Evolutionary conservation across 2,797 vertebrate genomes (phyloP).

Genomic region (Poecile montanus): DNA sequence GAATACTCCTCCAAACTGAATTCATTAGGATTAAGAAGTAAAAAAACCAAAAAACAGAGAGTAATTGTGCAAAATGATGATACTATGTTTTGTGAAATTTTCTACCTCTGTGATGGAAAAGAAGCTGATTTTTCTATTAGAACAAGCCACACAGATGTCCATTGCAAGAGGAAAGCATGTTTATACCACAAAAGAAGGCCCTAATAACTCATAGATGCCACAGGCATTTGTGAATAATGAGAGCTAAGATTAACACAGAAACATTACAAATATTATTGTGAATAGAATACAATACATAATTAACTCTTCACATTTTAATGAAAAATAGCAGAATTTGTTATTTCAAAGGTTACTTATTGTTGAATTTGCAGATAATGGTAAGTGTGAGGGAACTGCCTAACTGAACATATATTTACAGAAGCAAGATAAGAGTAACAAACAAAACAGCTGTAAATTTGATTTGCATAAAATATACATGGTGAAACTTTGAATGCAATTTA

Average conservation of each 20-base stretch:
- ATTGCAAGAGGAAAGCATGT: conserved; percentile 18
- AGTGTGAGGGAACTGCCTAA: background rate
- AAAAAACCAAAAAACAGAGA: rapidly evolving
- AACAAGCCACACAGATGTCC: conserved; percentile 24
- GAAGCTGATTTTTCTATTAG: conserved; percentile 23
- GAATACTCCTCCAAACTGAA: conserved; percentile 10
- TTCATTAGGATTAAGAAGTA: background rate
- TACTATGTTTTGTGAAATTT: background rate
- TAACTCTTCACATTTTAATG: conserved; percentile 55
- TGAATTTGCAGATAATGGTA: conserved; percentile 51
- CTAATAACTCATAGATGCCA: conserved; percentile 42
- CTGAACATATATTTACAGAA: conserved; percentile 52
- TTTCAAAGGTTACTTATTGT: conserved; percentile 58
- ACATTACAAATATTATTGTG: conserved; percentile 55
- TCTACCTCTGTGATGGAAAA: background rate
- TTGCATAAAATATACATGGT: conserved; percentile 40
- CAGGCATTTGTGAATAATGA: conserved; percentile 62
- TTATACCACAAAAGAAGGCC: conserved; percentile 51
- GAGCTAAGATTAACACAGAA: conserved; percentile 61
- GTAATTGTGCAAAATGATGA: background rate
- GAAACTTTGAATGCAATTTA: conserved; percentile 17
- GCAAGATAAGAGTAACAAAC: conserved; percentile 40
- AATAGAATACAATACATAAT: conserved; percentile 48
- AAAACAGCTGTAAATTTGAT: conserved; percentile 33
- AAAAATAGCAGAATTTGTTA: conserved; percentile 55